These are phyloP conservation scores for Corticium candelabrum DNA, from an alignment of 37 sponge, comb jelly and placozoan genomes.

Conservation along the genomic window DNA sequence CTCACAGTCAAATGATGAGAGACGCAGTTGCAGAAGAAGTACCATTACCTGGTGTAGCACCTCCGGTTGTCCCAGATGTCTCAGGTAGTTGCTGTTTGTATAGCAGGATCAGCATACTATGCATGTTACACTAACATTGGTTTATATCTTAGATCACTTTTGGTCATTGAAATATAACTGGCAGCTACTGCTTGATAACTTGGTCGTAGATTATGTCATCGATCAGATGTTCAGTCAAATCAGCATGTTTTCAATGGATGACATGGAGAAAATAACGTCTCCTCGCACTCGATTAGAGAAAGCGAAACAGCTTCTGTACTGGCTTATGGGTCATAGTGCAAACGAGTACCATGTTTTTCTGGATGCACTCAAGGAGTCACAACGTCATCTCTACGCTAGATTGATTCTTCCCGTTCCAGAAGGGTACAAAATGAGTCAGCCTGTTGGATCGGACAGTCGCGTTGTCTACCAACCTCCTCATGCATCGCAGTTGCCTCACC, in stretches of 20 bases:
- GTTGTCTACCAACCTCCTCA: too few species aligned
- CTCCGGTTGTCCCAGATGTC: too few species aligned
- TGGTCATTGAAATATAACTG: neutral
- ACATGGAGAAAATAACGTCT: neutral
- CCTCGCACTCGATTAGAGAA: neutral
- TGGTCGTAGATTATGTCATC: neutral
- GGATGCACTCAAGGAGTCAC: neutral
- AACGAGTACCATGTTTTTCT: neutral
- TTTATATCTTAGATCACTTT: neutral
- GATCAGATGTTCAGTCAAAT: neutral
- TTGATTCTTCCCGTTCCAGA: too few species aligned
- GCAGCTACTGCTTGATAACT: neutral
- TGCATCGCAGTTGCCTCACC: too few species aligned
- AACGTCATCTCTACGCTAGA: neutral
- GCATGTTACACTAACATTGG: neutral
- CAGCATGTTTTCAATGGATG: neutral
- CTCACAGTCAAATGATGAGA: too few species aligned
- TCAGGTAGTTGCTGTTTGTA: too few species aligned
- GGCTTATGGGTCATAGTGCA: neutral
- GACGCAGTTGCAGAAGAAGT: too few species aligned
- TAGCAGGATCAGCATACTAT: too few species aligned
- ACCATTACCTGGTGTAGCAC: too few species aligned
- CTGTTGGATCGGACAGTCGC: too few species aligned
- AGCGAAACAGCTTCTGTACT: neutral
- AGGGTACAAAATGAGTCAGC: too few species aligned